Evolutionary conservation across 1,140 invertebrate species (phyloP), one percentile per base, ranked within the genome.

Genomic region (Cotesia vestalis): DNA sequence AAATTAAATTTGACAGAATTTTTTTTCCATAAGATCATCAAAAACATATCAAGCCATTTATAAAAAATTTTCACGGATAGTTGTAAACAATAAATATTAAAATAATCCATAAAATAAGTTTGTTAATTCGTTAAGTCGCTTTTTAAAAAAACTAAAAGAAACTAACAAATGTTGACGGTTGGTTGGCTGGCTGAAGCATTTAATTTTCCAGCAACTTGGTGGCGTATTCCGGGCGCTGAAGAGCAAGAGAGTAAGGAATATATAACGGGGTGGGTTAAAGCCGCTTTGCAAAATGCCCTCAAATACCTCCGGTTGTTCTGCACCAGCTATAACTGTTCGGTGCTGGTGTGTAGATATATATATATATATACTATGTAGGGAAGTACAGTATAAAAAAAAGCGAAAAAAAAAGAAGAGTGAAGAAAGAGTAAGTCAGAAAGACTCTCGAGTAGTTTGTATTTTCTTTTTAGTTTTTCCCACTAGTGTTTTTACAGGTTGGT

Each of bases 231-330:
- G 40, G 62, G 20, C 51, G 62, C 14, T 17, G 35, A 20, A 51
- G 46, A 38, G 20, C 14, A 64, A 64, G 36, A 38, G 12, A 11
- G 62, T 46, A 9, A 46, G 0, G 5, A 46, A 46, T 46, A 46
- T 27, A 27, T 27, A 27, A 27, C 27, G 40, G 6, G 6, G 40
- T 8, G 62, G 38, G 12, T 64, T 51, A 64, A 64, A 64, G 62
- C 62, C 38, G 62, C 62, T 64, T 64, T 64, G 17, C 36, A 64
- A 64, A 64, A 64, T 51, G 62, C 27, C 62, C 38, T 64, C 62
- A 17, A 64, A 64, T 51, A 64, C 62, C 38, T 51, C 62, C 62
- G 62, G 62, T 64, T 64, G 61, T 63, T 34, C 6, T 34, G 20
- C 9, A 34, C 9, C 8, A 27, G 6, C 17, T 60, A 27, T 27